Conservation (phyloP, 2,888 invertebrate genomes). For the Campopleginae sp. region DNA sequence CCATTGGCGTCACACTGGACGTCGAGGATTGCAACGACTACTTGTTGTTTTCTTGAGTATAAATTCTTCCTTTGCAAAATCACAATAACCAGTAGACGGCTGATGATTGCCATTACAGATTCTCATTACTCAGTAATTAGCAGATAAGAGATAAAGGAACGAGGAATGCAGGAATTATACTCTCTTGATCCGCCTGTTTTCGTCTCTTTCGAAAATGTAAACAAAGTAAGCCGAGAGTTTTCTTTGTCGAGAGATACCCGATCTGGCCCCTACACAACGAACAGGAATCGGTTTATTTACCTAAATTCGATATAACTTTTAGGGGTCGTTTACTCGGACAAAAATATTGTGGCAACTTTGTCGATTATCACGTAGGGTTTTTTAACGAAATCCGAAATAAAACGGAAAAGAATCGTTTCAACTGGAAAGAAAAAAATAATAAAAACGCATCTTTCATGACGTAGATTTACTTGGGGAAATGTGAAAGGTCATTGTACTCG, state of each 20-base stretch:
- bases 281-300: background rate
- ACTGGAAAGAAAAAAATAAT: background rate
- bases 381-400: background rate
- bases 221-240: background rate
- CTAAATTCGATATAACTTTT: background rate
- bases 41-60: background rate
- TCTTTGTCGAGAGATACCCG: too few species aligned
- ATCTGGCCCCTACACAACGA: background rate
- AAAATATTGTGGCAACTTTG: background rate
- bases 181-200: background rate
- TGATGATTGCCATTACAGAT: background rate
- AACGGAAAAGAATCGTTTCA: background rate
- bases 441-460: background rate
- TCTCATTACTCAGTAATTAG: background rate
- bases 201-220: background rate
- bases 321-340: background rate
- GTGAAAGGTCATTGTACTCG: constrained; percentile 16
- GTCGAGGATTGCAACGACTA: background rate
- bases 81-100: background rate
- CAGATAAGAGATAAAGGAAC: background rate
- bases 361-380: background rate
- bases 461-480: background rate
- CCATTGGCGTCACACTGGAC: background rate
- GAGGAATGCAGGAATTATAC: background rate
- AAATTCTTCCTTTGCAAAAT: background rate